These are phyloP conservation scores for Cherax destructor DNA, from an alignment of 1,140 invertebrate genomes.

Conservation along the genomic window DNA sequence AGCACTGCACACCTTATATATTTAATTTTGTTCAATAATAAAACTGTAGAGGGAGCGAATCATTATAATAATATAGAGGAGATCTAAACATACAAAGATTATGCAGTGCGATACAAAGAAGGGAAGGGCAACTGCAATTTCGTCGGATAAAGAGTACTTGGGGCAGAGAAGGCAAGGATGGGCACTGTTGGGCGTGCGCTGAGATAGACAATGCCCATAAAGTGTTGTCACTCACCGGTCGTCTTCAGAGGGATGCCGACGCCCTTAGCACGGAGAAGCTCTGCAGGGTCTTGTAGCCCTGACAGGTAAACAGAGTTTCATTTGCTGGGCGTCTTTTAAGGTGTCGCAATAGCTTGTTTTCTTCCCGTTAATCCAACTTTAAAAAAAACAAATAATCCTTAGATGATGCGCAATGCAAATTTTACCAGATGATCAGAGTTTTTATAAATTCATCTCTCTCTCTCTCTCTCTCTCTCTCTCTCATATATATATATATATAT, in stretches of 20 bases:
- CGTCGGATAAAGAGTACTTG: too few species aligned
- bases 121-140: too few species aligned
- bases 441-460: too few species aligned
- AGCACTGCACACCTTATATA: too few species aligned
- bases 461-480: too few species aligned
- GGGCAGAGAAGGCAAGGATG: neutral
- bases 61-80: too few species aligned
- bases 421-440: neutral
- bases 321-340: constrained; percentile 35
- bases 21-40: too few species aligned
- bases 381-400: too few species aligned
- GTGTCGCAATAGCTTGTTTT: constrained; percentile 7
- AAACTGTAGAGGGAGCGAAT: too few species aligned
- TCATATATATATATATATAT: neutral
- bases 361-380: neutral
- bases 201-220: neutral
- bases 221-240: constrained; percentile 17
- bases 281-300: constrained; percentile 1
- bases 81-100: too few species aligned
- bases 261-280: neutral
- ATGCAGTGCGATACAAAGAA: too few species aligned
- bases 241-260: neutral
- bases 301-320: neutral
- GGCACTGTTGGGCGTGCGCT: neutral
- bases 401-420: neutral